phyloP scores from a whole-genome alignment of 2,888 invertebrate genomes.

The Meandrusa payeni region DNA sequence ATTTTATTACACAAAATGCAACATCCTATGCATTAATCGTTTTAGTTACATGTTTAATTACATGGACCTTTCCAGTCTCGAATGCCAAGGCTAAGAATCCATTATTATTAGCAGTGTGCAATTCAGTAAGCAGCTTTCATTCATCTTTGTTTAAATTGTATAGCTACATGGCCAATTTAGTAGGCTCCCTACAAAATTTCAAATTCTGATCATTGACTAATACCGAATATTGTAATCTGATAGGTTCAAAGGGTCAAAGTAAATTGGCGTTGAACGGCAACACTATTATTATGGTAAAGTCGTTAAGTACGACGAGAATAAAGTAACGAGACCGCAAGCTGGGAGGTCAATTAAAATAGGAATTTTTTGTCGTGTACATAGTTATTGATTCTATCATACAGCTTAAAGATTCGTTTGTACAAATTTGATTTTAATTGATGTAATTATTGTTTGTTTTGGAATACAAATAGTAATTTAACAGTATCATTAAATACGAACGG shows the following conservation, averaged over 20 bases:
- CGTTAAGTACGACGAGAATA: conserved; percentile 49
- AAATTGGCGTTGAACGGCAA: conserved; percentile 26
- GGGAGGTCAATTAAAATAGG: conserved; percentile 51
- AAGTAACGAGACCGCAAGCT: conserved; percentile 56
- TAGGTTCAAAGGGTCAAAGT: conserved; percentile 26
- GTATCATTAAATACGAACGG: background rate
- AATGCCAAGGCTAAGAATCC: conserved; percentile 43
- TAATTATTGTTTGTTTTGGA: conserved; percentile 21
- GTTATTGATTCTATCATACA: conserved; percentile 36
- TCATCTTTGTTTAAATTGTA: conserved; percentile 18
- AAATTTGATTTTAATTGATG: conserved; percentile 42
- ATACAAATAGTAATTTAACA: conserved; percentile 1
- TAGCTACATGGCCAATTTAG: conserved; percentile 19
- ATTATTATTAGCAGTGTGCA: conserved; percentile 35
- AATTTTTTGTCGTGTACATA: conserved; percentile 45
- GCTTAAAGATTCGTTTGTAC: conserved; percentile 44
- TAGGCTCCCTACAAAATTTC: conserved; percentile 15
- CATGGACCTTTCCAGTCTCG: conserved; percentile 39
- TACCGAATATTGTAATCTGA: conserved; percentile 19
- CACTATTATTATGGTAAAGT: conserved; percentile 45
- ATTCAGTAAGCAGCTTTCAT: conserved; percentile 17
- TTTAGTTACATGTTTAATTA: conserved; percentile 35
- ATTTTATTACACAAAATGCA: conserved; percentile 28
- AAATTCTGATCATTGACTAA: conserved; percentile 9
- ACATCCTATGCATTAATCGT: conserved; percentile 27